Percentiles rank a stretch among this genome's conserved stretches.
These are phyloP conservation scores for Arenicola marina DNA, from an alignment of 2,888 invertebrate species.

Conservation along the genomic window DNA sequence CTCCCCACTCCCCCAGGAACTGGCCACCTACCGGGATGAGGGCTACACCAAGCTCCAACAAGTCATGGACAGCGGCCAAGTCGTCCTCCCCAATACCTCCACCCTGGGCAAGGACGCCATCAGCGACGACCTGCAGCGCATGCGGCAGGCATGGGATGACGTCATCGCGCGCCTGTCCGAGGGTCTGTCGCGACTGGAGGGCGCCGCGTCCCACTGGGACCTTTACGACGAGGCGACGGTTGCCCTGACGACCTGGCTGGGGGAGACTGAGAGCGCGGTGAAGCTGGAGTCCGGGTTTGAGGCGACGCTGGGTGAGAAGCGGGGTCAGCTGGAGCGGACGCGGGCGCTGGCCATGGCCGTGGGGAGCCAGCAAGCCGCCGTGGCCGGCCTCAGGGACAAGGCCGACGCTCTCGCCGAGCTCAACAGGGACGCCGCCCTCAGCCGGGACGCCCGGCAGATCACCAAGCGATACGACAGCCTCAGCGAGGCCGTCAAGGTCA, in stretches of 20 bases:
- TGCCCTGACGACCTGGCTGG: constrained; percentile 78
- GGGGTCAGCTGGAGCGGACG: constrained; percentile 35
- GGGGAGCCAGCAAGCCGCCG: constrained; percentile 4
- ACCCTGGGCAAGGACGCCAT: constrained; percentile 87
- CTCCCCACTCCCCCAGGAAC: constrained; percentile 41
- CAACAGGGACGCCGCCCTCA: constrained; percentile 66
- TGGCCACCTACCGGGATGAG: constrained; percentile 43
- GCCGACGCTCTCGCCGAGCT: constrained; percentile 75
- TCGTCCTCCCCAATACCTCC: constrained; percentile 78
- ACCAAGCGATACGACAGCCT: constrained; percentile 81
- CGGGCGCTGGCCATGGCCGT: constrained; percentile 2
- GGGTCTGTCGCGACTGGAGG: constrained; percentile 73
- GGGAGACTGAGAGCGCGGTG: constrained; percentile 75
- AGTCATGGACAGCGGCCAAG: constrained; percentile 46
- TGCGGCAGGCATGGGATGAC: constrained; percentile 85
- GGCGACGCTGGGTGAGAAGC: constrained; percentile 28
- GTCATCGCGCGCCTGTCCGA: constrained; percentile 80
- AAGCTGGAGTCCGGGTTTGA: constrained; percentile 76
- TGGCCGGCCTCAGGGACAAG: constrained; percentile 74
- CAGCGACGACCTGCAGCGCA: constrained; percentile 77
- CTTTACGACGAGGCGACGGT: constrained; percentile 87
- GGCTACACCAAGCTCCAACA: constrained; percentile 48
- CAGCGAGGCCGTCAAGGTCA: constrained; percentile 75
- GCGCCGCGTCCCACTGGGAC: constrained; percentile 89
- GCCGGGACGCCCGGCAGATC: constrained; percentile 82